phyloP scores from a whole-genome alignment of 2,113 vertebrate species.

The Laterallus jamaicensis region DNA sequence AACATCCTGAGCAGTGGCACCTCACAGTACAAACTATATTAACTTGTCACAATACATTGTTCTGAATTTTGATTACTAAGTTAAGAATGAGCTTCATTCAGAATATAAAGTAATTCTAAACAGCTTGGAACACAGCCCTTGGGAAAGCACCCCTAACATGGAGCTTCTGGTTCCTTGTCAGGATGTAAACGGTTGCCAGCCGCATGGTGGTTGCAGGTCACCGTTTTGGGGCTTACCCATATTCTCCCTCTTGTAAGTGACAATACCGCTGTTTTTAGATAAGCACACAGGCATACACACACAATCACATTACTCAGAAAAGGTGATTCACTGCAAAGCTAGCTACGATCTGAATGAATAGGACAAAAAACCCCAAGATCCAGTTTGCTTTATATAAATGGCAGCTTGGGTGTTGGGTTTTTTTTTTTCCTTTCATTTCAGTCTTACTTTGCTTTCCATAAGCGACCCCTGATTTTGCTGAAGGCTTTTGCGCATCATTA shows the following conservation, averaged over 20 bases:
- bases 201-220: not conserved
- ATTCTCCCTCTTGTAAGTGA: not conserved
- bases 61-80: not conserved
- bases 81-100: not conserved
- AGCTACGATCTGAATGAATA: conserved; percentile 1
- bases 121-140: not conserved
- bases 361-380: not conserved
- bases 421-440: not conserved
- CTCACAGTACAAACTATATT: not conserved
- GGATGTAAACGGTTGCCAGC: not conserved
- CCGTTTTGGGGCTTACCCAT: not conserved
- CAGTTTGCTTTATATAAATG: not conserved
- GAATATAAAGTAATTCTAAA: not conserved
- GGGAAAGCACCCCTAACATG: not conserved
- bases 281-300: not conserved
- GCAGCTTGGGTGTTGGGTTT: not conserved
- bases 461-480: not conserved
- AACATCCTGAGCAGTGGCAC: not conserved
- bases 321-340: not conserved
- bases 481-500: not conserved
- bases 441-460: not conserved
- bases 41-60: conserved; percentile 30
- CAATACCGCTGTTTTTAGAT: not conserved
- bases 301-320: not conserved
- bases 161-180: not conserved